Conservation (phyloP, 2,113 vertebrate species). For the Tamias sibiricus region DNA sequence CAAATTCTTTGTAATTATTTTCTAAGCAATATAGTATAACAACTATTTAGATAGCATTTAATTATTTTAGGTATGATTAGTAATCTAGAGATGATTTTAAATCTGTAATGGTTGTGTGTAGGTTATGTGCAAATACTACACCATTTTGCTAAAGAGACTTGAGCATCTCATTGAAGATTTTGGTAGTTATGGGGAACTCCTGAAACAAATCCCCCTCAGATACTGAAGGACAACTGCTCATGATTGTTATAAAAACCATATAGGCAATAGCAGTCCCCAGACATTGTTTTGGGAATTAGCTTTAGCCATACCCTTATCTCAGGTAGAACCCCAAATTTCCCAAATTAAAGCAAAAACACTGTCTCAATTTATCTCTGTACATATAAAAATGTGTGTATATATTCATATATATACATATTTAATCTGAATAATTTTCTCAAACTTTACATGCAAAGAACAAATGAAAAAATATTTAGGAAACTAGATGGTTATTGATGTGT, state of each 20-base stretch:
- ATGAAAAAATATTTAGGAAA: neutral
- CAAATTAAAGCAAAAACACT: neutral
- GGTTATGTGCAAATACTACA: neutral
- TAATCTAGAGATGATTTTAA: neutral
- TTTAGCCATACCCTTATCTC: neutral
- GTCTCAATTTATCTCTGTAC: neutral
- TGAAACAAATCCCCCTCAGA: neutral
- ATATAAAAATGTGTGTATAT: neutral
- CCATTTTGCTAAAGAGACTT: too few relatives aligned
- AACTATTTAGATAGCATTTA: neutral
- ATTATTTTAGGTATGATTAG: neutral
- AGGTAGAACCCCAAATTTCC: neutral
- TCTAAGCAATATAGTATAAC: neutral
- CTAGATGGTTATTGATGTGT: neutral
- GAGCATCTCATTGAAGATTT: neutral
- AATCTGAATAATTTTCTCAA: neutral
- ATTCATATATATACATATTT: neutral
- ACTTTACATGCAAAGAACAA: neutral
- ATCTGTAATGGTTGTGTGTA: too few relatives aligned
- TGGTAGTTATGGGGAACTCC: neutral
- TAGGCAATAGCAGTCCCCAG: neutral
- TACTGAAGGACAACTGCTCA: neutral
- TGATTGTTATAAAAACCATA: neutral
- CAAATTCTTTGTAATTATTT: neutral
- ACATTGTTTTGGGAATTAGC: neutral